Base-by-base conservation (phyloP, 2,113 vertebrate species). In the Sula dactylatra region DNA sequence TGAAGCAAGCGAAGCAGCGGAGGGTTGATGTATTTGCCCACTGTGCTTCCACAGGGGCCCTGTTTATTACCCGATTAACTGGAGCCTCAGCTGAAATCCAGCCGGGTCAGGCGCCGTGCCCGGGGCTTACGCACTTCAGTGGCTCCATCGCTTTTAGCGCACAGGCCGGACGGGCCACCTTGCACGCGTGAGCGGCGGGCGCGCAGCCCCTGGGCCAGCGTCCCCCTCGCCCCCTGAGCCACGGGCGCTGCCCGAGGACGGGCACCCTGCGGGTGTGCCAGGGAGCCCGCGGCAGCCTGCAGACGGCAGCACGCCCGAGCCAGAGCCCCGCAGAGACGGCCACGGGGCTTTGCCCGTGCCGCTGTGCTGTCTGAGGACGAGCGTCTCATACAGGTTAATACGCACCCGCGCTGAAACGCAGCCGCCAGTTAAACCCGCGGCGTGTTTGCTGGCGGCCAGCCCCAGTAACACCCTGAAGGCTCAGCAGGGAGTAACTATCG, bases 401-500 rank as follows among this genome's bases (percentile, higher is more conserved):
- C n/a, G 82, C 86, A 93, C 77, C 82, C 22, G 4, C 9, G 73
- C 86, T 82, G 89, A 94, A 93, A 62, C 77, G 36, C 50, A 59
- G 78, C 10, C 5, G 27, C 90, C 94, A 86, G 86, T 66, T 82
- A 52, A 11, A 94, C 55, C 47, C 67, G 4, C 27, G 59, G 71
- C 9, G 7, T 6, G 32, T 61, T 83, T 61, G 44, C 67, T 61
- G 38, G 38, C 14, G 32, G 38, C 40, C 69, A 25, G 55, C 44
- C 11, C 34, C 38, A 66, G 34, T 87, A 61, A 87, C 62, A 64
- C 83, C 79, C 89, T 89, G 78, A 96, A 93, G 95, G 55, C 93
- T 94, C 82, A 10, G 72, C 62, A 42, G 88, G 93, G 58, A 52
- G 13, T 86, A 82, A 76, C 71, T 62, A n/a, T 49, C 22, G 27